A percentile compares a stretch with the other conserved stretches of the same genome.
Conservation (phyloP, 2,113 vertebrate genomes). For the Paedocypris sp. region DNA sequence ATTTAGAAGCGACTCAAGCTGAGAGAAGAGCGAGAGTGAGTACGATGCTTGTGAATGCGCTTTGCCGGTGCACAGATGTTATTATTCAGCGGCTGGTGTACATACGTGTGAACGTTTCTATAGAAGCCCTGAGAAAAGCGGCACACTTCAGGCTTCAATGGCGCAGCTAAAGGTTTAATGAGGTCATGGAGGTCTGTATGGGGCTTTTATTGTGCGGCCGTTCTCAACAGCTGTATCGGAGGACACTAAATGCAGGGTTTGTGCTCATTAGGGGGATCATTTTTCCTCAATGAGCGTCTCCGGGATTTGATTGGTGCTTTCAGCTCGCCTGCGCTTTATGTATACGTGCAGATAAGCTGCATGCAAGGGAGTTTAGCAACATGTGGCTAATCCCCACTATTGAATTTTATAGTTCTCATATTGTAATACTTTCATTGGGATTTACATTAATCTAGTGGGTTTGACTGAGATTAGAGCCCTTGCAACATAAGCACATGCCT, state of each 20-base stretch:
- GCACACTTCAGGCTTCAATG: constrained; percentile 22
- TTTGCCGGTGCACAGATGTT: neutral
- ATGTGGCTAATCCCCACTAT: constrained; percentile 28
- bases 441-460: neutral
- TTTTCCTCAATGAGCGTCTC: neutral
- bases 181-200: constrained; percentile 24
- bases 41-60: neutral
- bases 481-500: neutral
- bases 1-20: neutral
- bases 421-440: constrained; percentile 8
- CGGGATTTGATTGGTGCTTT: constrained; percentile 4
- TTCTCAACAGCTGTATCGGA: neutral
- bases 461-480: constrained; percentile 7
- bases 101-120: neutral
- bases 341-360: constrained; percentile 18
- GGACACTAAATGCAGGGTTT: neutral
- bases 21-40: neutral
- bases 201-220: constrained; percentile 15
- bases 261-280: constrained; percentile 29
- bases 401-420: constrained; percentile 22
- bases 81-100: neutral
- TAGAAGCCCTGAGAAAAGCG: neutral
- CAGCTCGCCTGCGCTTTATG: neutral
- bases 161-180: constrained; percentile 32
- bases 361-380: constrained; percentile 9